These are phyloP conservation scores for Azemiops feae DNA, from an alignment of 2,113 vertebrate species.

Conservation along the genomic window DNA sequence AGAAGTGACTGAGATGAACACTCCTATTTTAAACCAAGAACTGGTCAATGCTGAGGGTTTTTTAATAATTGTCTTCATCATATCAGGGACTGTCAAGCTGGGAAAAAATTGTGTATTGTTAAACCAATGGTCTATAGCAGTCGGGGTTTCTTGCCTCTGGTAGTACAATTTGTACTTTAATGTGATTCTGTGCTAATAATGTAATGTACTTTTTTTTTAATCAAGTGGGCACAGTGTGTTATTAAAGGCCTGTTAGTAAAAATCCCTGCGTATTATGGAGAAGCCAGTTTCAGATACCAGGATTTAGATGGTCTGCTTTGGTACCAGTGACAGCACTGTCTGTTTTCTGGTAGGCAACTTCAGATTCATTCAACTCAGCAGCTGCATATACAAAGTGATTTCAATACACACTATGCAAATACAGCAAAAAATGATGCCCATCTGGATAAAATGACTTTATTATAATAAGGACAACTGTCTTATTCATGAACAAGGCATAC, in stretches of 20 bases:
- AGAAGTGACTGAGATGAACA: not conserved
- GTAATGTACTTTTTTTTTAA: conserved; percentile 23
- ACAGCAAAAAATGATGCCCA: not conserved
- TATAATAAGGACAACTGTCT: not conserved
- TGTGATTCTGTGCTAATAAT: conserved; percentile 35
- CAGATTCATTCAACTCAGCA: not conserved
- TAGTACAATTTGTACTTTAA: conserved; percentile 43
- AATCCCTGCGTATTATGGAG: not conserved
- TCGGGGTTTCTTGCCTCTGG: not conserved
- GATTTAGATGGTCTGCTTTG: not conserved
- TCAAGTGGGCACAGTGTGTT: conserved; percentile 30
- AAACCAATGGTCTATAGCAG: conserved; percentile 23
- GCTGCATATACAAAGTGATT: not conserved
- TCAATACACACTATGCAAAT: not conserved
- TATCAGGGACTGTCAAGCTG: conserved; percentile 27
- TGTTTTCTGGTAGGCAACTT: not conserved
- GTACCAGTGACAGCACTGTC: not conserved
- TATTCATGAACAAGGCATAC: not conserved
- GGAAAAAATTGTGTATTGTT: not conserved
- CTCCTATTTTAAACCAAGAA: conserved; percentile 13
- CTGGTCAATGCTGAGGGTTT: conserved; percentile 22
- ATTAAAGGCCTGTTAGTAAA: conserved; percentile 12
- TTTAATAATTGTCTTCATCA: conserved; percentile 27
- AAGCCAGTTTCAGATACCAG: not conserved
- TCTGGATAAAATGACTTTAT: not conserved